Evolutionary conservation across 2,888 invertebrate species (phyloP), one percentile per base, ranked within the genome.

Genomic region (Argynnis bischoffii): DNA sequence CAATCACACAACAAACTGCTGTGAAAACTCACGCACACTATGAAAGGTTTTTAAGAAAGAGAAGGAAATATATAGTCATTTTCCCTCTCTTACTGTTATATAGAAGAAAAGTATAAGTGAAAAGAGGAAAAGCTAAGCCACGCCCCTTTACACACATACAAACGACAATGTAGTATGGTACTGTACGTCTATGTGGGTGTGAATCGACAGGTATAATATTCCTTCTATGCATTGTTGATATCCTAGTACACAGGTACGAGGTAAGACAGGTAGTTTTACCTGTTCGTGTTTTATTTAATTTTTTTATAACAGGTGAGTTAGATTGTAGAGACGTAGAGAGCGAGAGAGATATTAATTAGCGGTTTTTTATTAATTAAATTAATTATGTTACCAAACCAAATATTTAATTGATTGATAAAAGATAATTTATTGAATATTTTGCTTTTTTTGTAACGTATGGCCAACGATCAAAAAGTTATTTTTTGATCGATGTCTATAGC

Each of bases 191-290:
- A 75, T 60, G 68, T 66, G 51, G 59, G 57, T 61, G 67, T 63
- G 50, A 60, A 15, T 67, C 41, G 68, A 74, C 81, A 86, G 86
- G 85, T 87, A 78, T 73, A 69, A 74, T 69, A 64, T 69, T 72
- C 73, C 82, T 82, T 77, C 84, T 72, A 50, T 41, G 64, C 41
- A 53, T n/a, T 81, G 72, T 75, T 92, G 86, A 55, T 61, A 31
- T 76, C 91, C 90, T 89, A 72, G 90, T 92, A 82, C 51, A 71
- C 81, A 84, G 86, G 85, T 86, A 80, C 75, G 82, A 75, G 75
- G 76, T 81, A 80, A 82, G 80, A 83, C 86, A 89, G 87, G 88
- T 89, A 82, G 67, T 64, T 66, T 55, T 67, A 70, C 71, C 70
- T 69, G 64, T 67, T 47, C 18, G 26, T 21, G 6, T 51, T 35